These are phyloP conservation scores for Lepidurus arcticus DNA, from an alignment of 1,140 invertebrate species.

Conservation along the genomic window DNA sequence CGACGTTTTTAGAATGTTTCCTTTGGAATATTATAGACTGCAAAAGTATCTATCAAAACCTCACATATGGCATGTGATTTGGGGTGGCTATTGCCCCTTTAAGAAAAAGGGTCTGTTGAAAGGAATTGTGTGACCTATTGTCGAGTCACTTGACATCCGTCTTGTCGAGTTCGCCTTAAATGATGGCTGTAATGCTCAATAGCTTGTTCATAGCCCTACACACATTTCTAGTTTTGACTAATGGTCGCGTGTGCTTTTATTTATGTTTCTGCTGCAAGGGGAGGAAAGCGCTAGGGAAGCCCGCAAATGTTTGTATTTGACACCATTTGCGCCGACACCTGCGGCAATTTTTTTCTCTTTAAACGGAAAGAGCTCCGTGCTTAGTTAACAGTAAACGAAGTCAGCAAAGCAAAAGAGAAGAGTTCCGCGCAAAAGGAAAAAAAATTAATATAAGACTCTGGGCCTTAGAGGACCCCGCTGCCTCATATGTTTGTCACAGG, in stretches of 20 bases:
- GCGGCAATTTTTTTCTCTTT: not conserved
- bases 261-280: not conserved
- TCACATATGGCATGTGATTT: no score
- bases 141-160: not conserved
- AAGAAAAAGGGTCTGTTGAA: not conserved
- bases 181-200: not conserved
- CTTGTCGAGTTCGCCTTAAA: not conserved
- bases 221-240: not conserved
- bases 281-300: not conserved
- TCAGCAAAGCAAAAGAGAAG: not conserved
- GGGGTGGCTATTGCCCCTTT: no score
- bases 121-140: not conserved
- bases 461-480: not conserved
- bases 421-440: not conserved
- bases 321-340: not conserved
- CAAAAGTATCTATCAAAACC: no score
- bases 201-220: not conserved
- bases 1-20: no score
- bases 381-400: not conserved
- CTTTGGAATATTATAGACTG: no score
- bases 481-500: not conserved
- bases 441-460: not conserved
- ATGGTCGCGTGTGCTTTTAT: constrained; percentile 19
- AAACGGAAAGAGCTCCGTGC: not conserved
- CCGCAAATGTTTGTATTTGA: not conserved